A percentile compares a stretch with the other conserved stretches of the same genome.
These are phyloP conservation scores for Melanerpes formicivorus DNA, from an alignment of 2,113 vertebrate species.

Conservation along the genomic window DNA sequence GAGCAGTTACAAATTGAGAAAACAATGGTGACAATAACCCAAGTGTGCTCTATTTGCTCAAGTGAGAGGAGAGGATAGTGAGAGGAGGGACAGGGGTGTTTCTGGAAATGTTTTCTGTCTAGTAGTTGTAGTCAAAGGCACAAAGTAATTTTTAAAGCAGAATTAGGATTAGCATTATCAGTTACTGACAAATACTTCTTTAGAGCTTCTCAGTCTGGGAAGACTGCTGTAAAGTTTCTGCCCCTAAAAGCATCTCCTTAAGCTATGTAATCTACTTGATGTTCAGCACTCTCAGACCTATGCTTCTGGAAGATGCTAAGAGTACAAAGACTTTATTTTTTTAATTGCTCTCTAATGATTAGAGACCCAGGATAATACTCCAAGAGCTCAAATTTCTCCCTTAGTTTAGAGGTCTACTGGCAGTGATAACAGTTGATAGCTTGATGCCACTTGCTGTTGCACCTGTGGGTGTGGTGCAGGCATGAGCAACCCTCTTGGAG, in stretches of 20 bases:
- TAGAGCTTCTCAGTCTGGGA: background rate
- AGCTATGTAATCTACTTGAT: background rate
- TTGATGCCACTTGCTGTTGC: background rate
- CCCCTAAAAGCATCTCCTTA: background rate
- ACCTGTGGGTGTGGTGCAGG: background rate
- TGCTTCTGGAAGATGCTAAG: background rate
- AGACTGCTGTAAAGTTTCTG: background rate
- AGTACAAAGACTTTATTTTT: background rate
- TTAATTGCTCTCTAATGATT: background rate
- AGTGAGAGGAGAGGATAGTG: no score
- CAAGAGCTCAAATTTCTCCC: background rate
- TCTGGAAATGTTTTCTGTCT: background rate
- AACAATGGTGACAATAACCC: rapidly evolving
- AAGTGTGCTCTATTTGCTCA: background rate
- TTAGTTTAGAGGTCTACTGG: background rate
- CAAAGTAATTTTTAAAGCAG: background rate
- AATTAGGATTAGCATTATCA: background rate
- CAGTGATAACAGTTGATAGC: background rate
- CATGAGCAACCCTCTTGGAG: background rate
- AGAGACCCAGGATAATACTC: background rate
- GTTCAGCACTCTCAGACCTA: background rate
- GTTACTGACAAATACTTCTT: slow-evolving; percentile 21
- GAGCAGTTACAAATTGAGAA: background rate
- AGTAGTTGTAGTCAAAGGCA: background rate
- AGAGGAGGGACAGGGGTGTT: background rate